Base-by-base conservation (phyloP, 1,140 invertebrate genomes). In the Habropoda laboriosa region DNA sequence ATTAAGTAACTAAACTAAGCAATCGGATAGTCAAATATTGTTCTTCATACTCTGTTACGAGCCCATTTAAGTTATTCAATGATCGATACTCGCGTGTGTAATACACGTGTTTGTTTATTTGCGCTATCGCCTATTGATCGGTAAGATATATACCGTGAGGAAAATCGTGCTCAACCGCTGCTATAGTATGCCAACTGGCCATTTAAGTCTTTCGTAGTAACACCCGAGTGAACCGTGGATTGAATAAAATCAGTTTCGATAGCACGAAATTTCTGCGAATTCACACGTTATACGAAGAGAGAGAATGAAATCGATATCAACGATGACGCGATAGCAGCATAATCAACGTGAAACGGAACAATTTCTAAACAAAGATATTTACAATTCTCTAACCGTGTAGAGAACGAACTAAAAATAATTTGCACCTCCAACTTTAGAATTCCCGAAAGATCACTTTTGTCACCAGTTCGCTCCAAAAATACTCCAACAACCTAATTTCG, bases 1-100 rank as follows among this genome's bases (percentile, higher is more conserved):
- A 77, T 86, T 85, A 81, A 85, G 83, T 68, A 79, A 79, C 70
- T 63, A 73, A 63, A 61, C 58, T 72, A 61, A 55, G 58, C 77
- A 60, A 79, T 72, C 53, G 66, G 66, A 78, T 71, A 71, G 32
- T 78, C 75, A 78, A 78, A 78, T 78, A 78, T 78, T 78, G 53
- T 78, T 60, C 75, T 42, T 49, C 42, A 55, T 13, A 10, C 55
- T 32, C 64, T 24, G 55, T 78, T 61, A 71, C n/a, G 24, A 42
- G 45, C 32, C 38, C 66, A 51, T 78, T 78, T 71, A 71, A 78
- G 32, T 71, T 71, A 71, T 71, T 47, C 67, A n/a, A 60, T n/a
- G 55, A 68, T 71, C 75, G 55, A 60, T 60, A 57, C 21, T 18
- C n/a, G 30, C 16, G 30, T 32, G 30, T 32, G 63, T 32, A 45